A percentile compares a stretch with the other conserved stretches of the same genome.
Conservation (phyloP, 2,797 vertebrate species). For the Streptopelia turtur region DNA sequence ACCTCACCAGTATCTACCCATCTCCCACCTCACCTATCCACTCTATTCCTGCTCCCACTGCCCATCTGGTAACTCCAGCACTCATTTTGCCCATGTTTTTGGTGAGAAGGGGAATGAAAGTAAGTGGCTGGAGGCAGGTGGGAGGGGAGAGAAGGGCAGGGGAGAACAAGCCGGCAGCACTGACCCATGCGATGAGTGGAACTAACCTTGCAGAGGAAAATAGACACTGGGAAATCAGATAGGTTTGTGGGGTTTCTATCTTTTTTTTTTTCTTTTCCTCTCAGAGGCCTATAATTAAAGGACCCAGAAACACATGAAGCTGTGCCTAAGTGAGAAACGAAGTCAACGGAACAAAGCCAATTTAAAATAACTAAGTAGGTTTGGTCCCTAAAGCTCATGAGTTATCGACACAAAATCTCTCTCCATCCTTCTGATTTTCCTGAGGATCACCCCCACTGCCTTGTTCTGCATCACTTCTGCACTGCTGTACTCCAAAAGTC, state of each 20-base stretch:
- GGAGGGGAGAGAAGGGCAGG: neutral
- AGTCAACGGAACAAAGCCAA: constrained; percentile 32
- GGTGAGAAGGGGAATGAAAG: neutral
- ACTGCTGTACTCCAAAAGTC: neutral
- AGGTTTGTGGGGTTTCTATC: no score
- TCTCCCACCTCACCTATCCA: neutral
- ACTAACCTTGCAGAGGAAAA: neutral
- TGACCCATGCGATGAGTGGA: neutral
- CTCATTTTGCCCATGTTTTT: fast-evolving
- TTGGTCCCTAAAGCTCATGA: neutral
- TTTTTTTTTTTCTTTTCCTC: neutral
- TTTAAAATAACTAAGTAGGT: constrained; percentile 60
- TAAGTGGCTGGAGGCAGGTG: neutral
- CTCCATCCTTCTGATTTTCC: neutral
- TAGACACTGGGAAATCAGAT: neutral
- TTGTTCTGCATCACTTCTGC: neutral
- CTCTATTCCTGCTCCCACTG: neutral
- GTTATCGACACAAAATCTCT: neutral
- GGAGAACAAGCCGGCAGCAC: neutral
- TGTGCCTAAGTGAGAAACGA: constrained; percentile 4
- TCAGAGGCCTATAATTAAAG: constrained; percentile 6
- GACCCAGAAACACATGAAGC: neutral
- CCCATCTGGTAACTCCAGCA: neutral
- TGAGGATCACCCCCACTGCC: neutral
- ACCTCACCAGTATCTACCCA: fast-evolving